Evolutionary conservation across 92 coral and sea anemone species (phyloP), one percentile per base, ranked within the genome.

Genomic region (Virgularia gustaviana): DNA sequence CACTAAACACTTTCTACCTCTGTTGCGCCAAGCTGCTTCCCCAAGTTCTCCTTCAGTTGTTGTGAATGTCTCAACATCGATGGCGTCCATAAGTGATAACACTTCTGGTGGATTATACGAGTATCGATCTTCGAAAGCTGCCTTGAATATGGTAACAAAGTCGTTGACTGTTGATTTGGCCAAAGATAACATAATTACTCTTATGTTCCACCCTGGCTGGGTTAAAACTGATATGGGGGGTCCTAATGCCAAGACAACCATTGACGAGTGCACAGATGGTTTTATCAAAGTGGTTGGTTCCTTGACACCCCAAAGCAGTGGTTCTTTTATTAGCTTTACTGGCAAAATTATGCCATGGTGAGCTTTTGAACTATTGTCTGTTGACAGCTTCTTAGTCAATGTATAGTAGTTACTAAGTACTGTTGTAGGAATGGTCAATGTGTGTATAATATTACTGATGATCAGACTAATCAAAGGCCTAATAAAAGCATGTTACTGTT

Each of bases 211-310:
- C 70, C 90, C 95, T 25, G 90, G 95, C 57, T 88, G 86, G 86
- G 94, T 88, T 15, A 51, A 85, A 62, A 88, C 94, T 34, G 81
- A 76, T 18, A 81, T 77, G 88, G 89, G 86, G 3, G 88, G 86
- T 13, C 58, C 61, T 13, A 39, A 71, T 32, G 86, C 82, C 25
- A 39, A 16, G 7, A 25, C 84, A 11, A 76, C 88, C 12, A 27
- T 73, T 1, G 77, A 88, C 10, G 79, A 76, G 37, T 85, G 86
- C 49, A 87, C 81, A 8, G 19, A 44, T 31, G 79, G 83, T 3
- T 51, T 88, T 76, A 47, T 88, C 53, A 41, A 71, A 13, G 84
- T 84, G 32, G 72, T 85, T 20, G 45, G 42, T 1, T 80, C 79
- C 19, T 39, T 88, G 62, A n/a, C n/a, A n/a, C n/a, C n/a, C n/a